Conservation (phyloP, 2,797 vertebrate genomes). For the Aplochiton taeniatus region DNA sequence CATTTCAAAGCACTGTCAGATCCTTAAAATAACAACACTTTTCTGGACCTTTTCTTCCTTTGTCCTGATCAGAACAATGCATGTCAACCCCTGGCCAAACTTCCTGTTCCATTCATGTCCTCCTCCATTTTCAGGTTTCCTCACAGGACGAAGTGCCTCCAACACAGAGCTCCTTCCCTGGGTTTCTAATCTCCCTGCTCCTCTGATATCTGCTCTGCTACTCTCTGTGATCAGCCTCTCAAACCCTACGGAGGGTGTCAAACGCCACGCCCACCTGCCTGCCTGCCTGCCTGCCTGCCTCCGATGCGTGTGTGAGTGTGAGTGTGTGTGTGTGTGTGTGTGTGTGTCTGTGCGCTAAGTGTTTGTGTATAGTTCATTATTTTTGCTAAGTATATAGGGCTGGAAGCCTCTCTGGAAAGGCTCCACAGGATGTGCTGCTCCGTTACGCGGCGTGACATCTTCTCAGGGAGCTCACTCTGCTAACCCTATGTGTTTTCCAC, state of each 20-base stretch:
- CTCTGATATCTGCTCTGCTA: conserved; percentile 12
- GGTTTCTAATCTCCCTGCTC: conserved; percentile 6
- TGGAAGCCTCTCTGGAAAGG: conserved; percentile 32
- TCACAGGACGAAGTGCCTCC: background rate
- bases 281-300: background rate
- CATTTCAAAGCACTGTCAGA: too few species aligned
- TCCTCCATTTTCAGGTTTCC: too few species aligned
- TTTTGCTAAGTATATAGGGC: conserved; percentile 42
- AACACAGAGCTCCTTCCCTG: background rate
- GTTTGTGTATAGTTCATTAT: conserved; percentile 52
- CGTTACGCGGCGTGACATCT: conserved; percentile 12
- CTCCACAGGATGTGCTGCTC: conserved; percentile 30
- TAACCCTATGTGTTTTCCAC: conserved; percentile 43
- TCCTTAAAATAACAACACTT: too few species aligned
- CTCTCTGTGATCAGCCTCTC: conserved; percentile 42
- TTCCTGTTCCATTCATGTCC: too few species aligned
- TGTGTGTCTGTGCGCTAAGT: background rate
- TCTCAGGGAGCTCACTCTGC: conserved; percentile 29
- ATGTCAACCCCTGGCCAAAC: too few species aligned
- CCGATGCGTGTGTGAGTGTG: background rate
- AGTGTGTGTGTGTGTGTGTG: background rate
- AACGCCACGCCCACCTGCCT: conserved; percentile 8
- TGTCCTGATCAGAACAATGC: too few species aligned
- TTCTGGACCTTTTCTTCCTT: too few species aligned
- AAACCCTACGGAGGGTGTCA: conserved; percentile 12